Percentiles rank a stretch among this genome's conserved stretches.
phyloP scores from a whole-genome alignment of 1,140 invertebrate genomes.

The Macrotrachela quadricornifera region DNA sequence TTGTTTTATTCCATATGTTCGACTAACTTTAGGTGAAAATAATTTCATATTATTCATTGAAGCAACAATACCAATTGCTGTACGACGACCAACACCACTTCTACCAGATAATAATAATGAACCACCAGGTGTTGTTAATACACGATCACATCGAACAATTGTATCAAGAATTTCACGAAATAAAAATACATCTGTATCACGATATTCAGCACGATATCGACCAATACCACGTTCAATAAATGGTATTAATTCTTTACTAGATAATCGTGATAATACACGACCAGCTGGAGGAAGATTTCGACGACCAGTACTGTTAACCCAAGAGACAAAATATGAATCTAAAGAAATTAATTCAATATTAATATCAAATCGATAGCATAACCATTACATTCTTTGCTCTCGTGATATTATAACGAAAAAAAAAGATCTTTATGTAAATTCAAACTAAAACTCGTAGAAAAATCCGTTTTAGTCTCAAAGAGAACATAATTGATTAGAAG shows the following conservation, averaged over 20 bases:
- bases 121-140: constrained; percentile 39
- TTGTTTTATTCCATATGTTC: constrained; percentile 37
- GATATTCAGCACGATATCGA: constrained; percentile 25
- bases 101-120: constrained; percentile 50
- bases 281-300: not conserved
- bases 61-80: constrained; percentile 48
- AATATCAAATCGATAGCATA: too few relatives aligned
- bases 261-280: not conserved
- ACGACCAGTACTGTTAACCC: not conserved
- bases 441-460: too few relatives aligned
- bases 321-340: not conserved
- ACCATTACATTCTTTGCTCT: too few relatives aligned
- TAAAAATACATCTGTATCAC: constrained; percentile 38
- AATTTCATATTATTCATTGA: constrained; percentile 46
- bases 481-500: too few relatives aligned
- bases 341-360: too few relatives aligned
- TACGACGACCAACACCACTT: constrained; percentile 52
- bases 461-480: too few relatives aligned
- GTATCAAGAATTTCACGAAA: constrained; percentile 43
- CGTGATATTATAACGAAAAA: too few relatives aligned
- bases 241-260: not conserved
- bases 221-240: constrained; percentile 26
- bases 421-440: too few relatives aligned
- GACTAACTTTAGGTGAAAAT: constrained; percentile 38
- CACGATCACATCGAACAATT: constrained; percentile 41